Percentiles rank a stretch among this genome's conserved stretches.
These are phyloP conservation scores for Cyprinodon brontotheroides DNA, from an alignment of 2,113 vertebrate species.

Conservation along the genomic window DNA sequence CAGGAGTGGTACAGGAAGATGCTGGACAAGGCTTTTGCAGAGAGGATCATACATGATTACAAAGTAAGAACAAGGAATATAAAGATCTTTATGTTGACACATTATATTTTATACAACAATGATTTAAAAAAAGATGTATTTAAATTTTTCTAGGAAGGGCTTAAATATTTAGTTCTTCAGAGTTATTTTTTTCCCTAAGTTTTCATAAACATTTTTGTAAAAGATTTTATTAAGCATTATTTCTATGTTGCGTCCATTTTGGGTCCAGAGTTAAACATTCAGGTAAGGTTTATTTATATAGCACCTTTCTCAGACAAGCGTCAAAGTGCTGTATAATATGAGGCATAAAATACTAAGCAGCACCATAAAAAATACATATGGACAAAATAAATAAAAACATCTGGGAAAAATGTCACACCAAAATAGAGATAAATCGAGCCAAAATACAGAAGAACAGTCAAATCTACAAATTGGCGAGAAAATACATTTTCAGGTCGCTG, in stretches of 20 bases:
- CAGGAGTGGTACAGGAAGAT: slow-evolving; percentile 99
- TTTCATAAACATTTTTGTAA: too few relatives aligned
- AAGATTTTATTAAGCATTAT: too few relatives aligned
- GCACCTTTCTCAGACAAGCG: too few relatives aligned
- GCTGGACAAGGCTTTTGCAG: slow-evolving; percentile 98
- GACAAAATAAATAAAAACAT: background rate
- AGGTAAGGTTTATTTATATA: too few relatives aligned
- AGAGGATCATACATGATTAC: slow-evolving; percentile 96
- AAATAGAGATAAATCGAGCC: background rate
- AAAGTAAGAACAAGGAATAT: slow-evolving; percentile 79
- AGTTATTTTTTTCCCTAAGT: too few relatives aligned
- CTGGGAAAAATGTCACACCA: background rate
- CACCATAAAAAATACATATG: too few relatives aligned
- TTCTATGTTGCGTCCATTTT: too few relatives aligned
- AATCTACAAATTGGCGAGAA: background rate
- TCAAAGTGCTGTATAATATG: too few relatives aligned
- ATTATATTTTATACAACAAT: background rate
- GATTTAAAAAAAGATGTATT: background rate
- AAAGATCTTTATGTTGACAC: background rate
- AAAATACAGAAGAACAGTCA: background rate
- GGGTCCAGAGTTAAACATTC: too few relatives aligned
- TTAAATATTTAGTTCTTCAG: too few relatives aligned
- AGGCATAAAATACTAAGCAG: too few relatives aligned
- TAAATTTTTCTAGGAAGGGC: background rate
- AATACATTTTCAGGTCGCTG: background rate